Conservation (phyloP, 2,113 vertebrate genomes). For the Anoura caudifer region DNA sequence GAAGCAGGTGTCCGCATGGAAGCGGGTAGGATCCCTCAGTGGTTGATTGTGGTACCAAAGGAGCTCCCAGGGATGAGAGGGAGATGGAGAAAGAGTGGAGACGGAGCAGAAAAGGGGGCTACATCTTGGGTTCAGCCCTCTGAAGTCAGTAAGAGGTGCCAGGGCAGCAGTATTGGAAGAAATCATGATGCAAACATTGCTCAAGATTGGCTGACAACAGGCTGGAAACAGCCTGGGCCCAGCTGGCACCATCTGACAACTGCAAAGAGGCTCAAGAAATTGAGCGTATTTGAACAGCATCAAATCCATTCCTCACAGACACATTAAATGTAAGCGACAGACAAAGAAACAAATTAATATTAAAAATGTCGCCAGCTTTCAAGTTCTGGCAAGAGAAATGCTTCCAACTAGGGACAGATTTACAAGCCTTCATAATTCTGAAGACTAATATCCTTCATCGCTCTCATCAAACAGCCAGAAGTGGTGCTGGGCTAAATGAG, state of each 20-base stretch:
- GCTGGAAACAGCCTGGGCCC: slow-evolving; percentile 33
- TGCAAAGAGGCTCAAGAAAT: not conserved
- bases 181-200: not conserved
- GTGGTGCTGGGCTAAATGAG: not conserved
- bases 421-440: not conserved
- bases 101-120: not conserved
- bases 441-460: slow-evolving; percentile 17
- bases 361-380: slow-evolving; percentile 53
- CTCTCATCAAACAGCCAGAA: not conserved
- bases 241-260: slow-evolving; percentile 50
- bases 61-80: not conserved
- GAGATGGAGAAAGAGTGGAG: not conserved
- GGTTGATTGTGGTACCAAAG: not conserved
- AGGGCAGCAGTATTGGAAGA: not conserved
- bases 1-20: not conserved
- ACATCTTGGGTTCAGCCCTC: not conserved
- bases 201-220: not conserved
- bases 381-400: slow-evolving; percentile 31
- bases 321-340: slow-evolving; percentile 44
- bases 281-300: slow-evolving; percentile 34
- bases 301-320: slow-evolving; percentile 35
- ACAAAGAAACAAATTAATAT: slow-evolving; percentile 56
- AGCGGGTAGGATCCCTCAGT: not conserved
- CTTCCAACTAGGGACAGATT: slow-evolving; percentile 15
- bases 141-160: not conserved